Percentiles rank a stretch among this genome's conserved stretches.
Conservation (phyloP, 92 coral and sea anemone genomes). For the Porites cylindrica region DNA sequence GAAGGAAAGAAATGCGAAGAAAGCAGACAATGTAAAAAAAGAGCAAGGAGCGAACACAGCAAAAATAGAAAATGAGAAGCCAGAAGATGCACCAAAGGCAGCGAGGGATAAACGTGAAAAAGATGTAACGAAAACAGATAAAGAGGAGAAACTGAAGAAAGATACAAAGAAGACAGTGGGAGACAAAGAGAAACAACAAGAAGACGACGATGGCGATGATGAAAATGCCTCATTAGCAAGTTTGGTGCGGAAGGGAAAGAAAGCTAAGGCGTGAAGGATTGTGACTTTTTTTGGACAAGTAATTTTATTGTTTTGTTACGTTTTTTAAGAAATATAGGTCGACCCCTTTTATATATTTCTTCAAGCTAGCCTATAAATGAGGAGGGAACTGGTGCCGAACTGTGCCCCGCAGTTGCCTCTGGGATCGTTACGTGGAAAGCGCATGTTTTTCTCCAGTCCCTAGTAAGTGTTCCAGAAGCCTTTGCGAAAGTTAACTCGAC, state of each 20-base stretch:
- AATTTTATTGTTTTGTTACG: neutral
- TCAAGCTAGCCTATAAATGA: too few species aligned
- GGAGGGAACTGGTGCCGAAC: too few species aligned
- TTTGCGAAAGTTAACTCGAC: too few species aligned
- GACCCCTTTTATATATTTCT: too few species aligned
- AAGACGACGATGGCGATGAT: slow-evolving; percentile 9
- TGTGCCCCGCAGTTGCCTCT: too few species aligned
- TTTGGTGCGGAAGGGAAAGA: slow-evolving; percentile 13
- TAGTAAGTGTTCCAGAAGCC: too few species aligned
- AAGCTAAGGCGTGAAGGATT: neutral
- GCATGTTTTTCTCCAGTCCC: too few species aligned
- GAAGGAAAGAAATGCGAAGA: neutral
- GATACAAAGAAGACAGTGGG: too few species aligned
- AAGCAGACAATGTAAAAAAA: neutral
- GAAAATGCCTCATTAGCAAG: slow-evolving; percentile 24
- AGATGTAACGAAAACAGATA: slow-evolving; percentile 5
- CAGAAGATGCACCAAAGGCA: neutral
- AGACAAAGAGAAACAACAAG: neutral
- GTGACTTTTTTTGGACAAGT: neutral
- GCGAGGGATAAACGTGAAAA: slow-evolving; percentile 6
- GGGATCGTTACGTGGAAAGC: too few species aligned
- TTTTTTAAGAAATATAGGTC: too few species aligned
- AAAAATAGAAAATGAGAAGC: neutral
- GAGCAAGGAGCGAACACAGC: too few species aligned
- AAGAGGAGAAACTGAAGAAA: neutral